Evolutionary conservation across 2,113 vertebrate genomes (phyloP).

Genomic region (Cepphus grylle): DNA sequence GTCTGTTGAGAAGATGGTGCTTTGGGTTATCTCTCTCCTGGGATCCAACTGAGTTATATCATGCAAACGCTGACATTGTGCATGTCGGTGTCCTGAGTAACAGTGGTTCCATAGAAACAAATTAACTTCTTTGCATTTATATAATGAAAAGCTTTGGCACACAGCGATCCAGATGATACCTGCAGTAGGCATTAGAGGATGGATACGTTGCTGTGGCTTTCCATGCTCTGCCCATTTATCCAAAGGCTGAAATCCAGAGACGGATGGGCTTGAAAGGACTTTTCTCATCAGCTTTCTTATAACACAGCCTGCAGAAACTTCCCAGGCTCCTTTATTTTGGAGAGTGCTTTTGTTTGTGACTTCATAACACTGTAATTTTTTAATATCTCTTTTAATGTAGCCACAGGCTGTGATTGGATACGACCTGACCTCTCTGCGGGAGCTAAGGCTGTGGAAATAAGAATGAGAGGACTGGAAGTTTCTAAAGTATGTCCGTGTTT

Average conservation of each 20-base stretch:
- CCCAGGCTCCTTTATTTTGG: not conserved
- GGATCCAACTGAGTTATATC: no score
- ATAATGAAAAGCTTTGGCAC: not conserved
- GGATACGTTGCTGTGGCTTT: not conserved
- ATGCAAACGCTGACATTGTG: not conserved
- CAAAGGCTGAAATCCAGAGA: not conserved
- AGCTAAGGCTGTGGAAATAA: not conserved
- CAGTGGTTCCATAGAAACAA: not conserved
- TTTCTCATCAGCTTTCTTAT: not conserved
- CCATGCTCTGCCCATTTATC: not conserved
- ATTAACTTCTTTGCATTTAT: not conserved
- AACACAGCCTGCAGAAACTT: not conserved
- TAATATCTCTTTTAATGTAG: not conserved
- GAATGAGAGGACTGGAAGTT: not conserved
- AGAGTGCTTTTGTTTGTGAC: not conserved
- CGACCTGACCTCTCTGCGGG: not conserved
- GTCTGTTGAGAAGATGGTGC: not conserved
- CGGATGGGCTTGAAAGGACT: not conserved
- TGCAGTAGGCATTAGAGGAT: not conserved
- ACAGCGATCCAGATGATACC: not conserved
- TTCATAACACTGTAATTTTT: not conserved
- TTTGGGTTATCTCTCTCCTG: not conserved
- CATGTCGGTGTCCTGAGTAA: not conserved
- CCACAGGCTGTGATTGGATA: not conserved
- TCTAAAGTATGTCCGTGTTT: not conserved